Evolutionary conservation across 2,797 vertebrate genomes (phyloP), one percentile per base, ranked within the genome.

Genomic region (Melopsittacus undulatus): DNA sequence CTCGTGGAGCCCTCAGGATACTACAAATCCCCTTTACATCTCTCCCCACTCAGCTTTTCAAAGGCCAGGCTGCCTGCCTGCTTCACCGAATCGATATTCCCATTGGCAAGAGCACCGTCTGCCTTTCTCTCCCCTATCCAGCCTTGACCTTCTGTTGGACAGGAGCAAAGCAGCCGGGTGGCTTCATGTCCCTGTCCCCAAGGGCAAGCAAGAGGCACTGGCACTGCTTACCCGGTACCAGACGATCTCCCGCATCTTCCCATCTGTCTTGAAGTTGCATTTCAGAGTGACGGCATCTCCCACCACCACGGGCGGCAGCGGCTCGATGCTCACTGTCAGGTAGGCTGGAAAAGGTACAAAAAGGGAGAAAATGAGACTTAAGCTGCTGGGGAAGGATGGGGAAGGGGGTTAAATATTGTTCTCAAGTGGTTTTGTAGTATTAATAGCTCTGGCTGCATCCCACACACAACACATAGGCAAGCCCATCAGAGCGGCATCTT

Each of bases 201-300:
- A 43, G 67, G 61, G 42, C 16, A n/a, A 40, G 30, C 46, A 72
- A 29, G 56, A 48, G 30, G 22, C 46, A 22, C 4, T 1, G 10
- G 17, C 1, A 5, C 2, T 54, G 94, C 99, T 99, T 98, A 99
- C 99, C 99, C 99, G 97, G 98, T 99, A 99, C 99, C 99, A 99
- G 78, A 99, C 99, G 17, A 99, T 99, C 97, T 99, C 99, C 42
- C 99, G 98, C 98, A 99, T 99, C 92, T 99, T 98, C 80, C 99
- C 99, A 59, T 99, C 99, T 0, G 99, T 99, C 98, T 99, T 99
- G 98, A 99, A 99, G 98, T 99, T 99, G 96, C 99, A 99, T 98
- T 99, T 99, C 95, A 99, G 97, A 24, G 99, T 99, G 94, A 99
- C 99, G 2, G 99, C 99, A 23, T 99, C 99, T 87, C 99, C 99